phyloP scores from a whole-genome alignment of 2,113 vertebrate genomes.

The Psilopogon haemacephalus region DNA sequence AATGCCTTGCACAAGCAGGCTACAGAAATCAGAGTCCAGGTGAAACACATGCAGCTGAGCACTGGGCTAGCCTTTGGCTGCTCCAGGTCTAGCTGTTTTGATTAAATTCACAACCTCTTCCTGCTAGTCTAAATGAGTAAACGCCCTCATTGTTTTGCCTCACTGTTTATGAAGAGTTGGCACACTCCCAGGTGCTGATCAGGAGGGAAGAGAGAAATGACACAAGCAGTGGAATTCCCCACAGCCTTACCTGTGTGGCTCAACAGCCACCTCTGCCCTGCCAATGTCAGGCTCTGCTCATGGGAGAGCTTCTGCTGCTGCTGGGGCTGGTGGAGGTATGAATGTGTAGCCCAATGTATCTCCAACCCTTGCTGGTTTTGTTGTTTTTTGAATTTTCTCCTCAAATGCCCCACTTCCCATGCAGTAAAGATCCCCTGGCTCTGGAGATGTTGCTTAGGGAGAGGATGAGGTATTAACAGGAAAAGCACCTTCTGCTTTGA shows the following conservation, averaged over 20 bases:
- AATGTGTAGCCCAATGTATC: not conserved
- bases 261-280: not conserved
- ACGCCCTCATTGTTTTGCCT: not conserved
- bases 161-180: not conserved
- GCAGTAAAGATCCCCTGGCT: not conserved
- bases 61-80: accelerated
- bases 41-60: accelerated
- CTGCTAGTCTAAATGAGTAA: not conserved
- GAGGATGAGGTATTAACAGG: not conserved
- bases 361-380: not conserved
- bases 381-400: not conserved
- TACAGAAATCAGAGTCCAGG: accelerated
- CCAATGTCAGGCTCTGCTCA: not conserved
- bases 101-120: not conserved
- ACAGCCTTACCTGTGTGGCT: not conserved
- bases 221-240: conserved; percentile 28
- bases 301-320: not conserved
- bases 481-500: conserved; percentile 6
- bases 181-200: accelerated
- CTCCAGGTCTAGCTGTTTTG: not conserved
- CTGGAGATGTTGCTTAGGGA: not conserved
- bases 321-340: not conserved
- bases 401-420: not conserved
- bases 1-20: not conserved
- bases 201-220: not conserved